Conservation (phyloP, 2,888 invertebrate species). For the Drepanosiphum platanoidis region DNA sequence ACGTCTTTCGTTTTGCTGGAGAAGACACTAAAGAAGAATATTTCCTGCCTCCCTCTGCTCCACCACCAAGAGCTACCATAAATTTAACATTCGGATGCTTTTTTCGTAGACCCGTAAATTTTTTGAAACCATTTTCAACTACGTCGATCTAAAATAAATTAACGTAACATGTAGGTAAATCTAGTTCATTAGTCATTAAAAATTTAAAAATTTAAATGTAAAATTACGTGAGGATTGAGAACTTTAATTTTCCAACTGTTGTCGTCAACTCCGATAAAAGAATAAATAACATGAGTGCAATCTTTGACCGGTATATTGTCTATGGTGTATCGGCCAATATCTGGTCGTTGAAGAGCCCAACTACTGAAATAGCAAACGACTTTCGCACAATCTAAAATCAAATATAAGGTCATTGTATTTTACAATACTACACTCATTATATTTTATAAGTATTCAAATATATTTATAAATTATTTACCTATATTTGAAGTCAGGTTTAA, state of each 20-base stretch:
- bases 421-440: too few relatives aligned
- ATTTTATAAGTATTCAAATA: too few relatives aligned
- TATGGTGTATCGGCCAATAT: slow-evolving; percentile 82
- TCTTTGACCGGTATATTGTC: slow-evolving; percentile 84
- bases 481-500: not conserved
- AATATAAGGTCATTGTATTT: not conserved
- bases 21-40: slow-evolving; percentile 84
- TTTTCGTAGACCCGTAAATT: slow-evolving; percentile 79
- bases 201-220: not conserved
- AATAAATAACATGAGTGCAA: slow-evolving; percentile 88
- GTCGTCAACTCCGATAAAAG: slow-evolving; percentile 87
- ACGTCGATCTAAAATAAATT: slow-evolving; percentile 73
- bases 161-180: not conserved
- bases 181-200: not conserved
- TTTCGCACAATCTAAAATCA: slow-evolving; percentile 66
- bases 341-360: slow-evolving; percentile 88
- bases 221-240: slow-evolving; percentile 80
- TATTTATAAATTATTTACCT: not conserved
- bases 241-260: slow-evolving; percentile 80
- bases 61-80: slow-evolving; percentile 86
- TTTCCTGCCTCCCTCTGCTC: slow-evolving; percentile 90
- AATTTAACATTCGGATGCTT: slow-evolving; percentile 80
- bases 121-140: slow-evolving; percentile 79
- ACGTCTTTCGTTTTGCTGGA: slow-evolving; percentile 75
- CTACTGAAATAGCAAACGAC: slow-evolving; percentile 78